phyloP scores from a whole-genome alignment of 2,888 invertebrate species.

The Zygothrica quintamaculata region DNA sequence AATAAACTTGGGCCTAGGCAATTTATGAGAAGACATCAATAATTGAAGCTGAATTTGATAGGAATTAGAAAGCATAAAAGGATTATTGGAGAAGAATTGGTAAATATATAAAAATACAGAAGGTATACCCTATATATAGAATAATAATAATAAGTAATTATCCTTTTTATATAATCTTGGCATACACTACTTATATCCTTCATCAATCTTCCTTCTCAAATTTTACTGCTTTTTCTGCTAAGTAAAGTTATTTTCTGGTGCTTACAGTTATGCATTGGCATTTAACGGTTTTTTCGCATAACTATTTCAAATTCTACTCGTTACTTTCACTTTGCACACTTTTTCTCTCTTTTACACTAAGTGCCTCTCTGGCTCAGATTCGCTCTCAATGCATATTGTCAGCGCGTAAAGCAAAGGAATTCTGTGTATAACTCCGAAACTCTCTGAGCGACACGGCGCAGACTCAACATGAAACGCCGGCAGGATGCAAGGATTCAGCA shows the following conservation, averaged over 20 bases:
- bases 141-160: too few species aligned
- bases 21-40: not conserved
- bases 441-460: conserved; percentile 56
- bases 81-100: too few species aligned
- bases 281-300: conserved; percentile 58
- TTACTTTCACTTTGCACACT: conserved; percentile 56
- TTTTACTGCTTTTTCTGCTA: too few species aligned
- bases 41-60: too few species aligned
- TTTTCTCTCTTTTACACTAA: too few species aligned
- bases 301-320: conserved; percentile 63
- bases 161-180: too few species aligned
- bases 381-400: conserved; percentile 16
- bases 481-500: conserved; percentile 70
- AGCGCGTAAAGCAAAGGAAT: conserved; percentile 61
- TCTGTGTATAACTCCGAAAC: conserved; percentile 59
- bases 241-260: not conserved
- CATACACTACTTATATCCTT: too few species aligned
- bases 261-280: conserved; percentile 28
- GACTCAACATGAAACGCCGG: conserved; percentile 80
- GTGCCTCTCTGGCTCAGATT: conserved; percentile 7
- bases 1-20: too few species aligned
- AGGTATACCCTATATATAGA: too few species aligned
- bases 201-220: too few species aligned
- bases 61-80: too few species aligned
- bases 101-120: too few species aligned